Base-by-base conservation (phyloP, 2,113 vertebrate genomes). In the Pelobates fuscus region DNA sequence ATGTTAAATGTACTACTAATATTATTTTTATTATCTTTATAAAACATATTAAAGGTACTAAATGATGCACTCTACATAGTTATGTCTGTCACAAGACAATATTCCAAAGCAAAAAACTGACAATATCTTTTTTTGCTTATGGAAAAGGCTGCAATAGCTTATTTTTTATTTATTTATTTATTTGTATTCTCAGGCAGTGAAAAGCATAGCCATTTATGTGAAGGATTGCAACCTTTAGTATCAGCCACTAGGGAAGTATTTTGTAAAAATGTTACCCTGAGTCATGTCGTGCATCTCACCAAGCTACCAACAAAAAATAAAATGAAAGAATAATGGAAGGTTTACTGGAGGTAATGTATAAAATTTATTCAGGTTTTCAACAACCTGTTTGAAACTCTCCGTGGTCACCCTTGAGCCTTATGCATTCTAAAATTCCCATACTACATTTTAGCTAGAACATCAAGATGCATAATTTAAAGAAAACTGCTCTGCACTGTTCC, bases 211-310 rank as follows among this genome's bases (percentile, higher is more conserved):
- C 44, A 49, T 49, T 49, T 49, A 17, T 10, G 25, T 60, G 58
- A 60, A 29, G 58, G 2, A 60, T 60, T 60, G 58, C 58, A 60
- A 27, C 44, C 25, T 60, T 60, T 60, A 23, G 58, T 60, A 60
- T 10, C 58, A 18, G 26, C 25, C 58, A 27, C 29, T n/a, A 6
- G 18, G 27, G 59, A 30, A 62, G 59, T 62, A 32, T 62, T 62
- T 32, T 32, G 18, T 62, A 20, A 32, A 30, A 62, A 32, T 32
- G 59, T 23, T 57, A 23, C 54, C 54, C 21, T 57, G 21, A 21
- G 54, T 62, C 59, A 62, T 30, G 26, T 27, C 59, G n/a, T 62
- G 27, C 29, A 17, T 20, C 17, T 30, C 27, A 32, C 15, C 8
- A 11, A 27, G 30, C 27, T 32, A 24, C 27, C 18, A 10, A 30